Base-by-base conservation (phyloP, 2,797 vertebrate species). In the Cryptoprocta ferox region DNA sequence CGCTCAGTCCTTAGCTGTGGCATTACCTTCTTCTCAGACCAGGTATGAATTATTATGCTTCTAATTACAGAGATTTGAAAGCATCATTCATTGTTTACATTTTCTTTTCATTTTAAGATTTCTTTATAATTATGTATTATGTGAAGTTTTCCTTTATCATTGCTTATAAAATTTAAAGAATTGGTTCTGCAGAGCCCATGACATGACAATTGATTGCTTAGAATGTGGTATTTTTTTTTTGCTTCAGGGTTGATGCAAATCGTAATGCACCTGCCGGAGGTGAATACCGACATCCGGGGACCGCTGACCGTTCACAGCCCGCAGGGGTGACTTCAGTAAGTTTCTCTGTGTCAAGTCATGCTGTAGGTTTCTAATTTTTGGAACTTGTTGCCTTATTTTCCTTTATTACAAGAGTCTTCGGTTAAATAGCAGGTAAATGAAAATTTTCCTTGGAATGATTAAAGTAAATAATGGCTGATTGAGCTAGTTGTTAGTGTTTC, bases 201-300 rank as follows among this genome's bases (percentile, higher is more conserved):
- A 75, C 21, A 50, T 66, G 42, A 30, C 30, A 32, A 0, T 61
- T 93, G 73, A 5, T 61, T 87, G 70, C 63, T 87, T 83, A 39
- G 3, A 48, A 37, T 45, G 16, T 90, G 50, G 0, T 76, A 3
- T 48, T 48, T 79, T 78, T 95, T 48, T 92, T 66, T 97, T 80
- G 11, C 78, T 15, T 66, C 91, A 99, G 99, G 97, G 97, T 99
- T 93, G 99, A 99, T 28, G 97, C 98, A 13, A 99, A 98, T 96
- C 99, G 99, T 82, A 99, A 99, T 21, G 99, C 99, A 59, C 99
- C 99, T 96, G 98, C 99, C 3, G 99, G 99, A 9, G 98, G 98
- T 66, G 99, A 99, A 94, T 99, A 99, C 98, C 99, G 99, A 90
- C 99, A 99, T 8, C 99, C 99, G 18, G 99, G 99, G 32, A 98